Evolutionary conservation across 64 coral and sea anemone species (phyloP), one percentile per base, ranked within the genome.

Genomic region (Astreopora myriophthalma): DNA sequence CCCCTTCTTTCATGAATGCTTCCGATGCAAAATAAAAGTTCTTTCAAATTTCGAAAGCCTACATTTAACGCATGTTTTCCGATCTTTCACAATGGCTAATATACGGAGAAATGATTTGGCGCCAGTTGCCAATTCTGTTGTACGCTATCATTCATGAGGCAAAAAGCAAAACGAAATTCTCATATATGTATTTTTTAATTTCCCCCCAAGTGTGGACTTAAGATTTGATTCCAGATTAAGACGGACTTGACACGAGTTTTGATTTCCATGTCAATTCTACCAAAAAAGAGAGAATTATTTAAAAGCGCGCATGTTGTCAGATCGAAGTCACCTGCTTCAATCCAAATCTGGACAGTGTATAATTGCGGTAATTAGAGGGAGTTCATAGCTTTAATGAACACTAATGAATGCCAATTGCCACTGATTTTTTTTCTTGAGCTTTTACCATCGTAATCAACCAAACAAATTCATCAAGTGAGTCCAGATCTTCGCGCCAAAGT

Each of bases 341-440:
- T 62, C 49, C 57, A 71, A 86, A 73, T 69, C 81, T 63, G 79
- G 85, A 69, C 63, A 12, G 34, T 57, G 67, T 74, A 75, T 96
- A 96, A 96, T 96, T 96, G 70, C 91, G 86, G 84, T 91, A 93
- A 96, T 96, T 96, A 96, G 48, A 34, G 20, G 65, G 86, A 87
- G 86, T 93, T 96, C 87, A 89, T 73, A 90, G 12, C 65, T 67
- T 85, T 96, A 96, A 96, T 96, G 95, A 96, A 96, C 79, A 37
- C 70, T 96, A 96, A 96, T 96, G 95, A 96, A 90, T 82, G 75
- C 89, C 75, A 96, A 96, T 94, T 87, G 87, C 36, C 69, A 82
- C 71, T 71, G 39, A 92, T 76, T 87, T 93, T 55, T 89, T 91
- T 93, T 64, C 32, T 61, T 57, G 48, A 52, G 64, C 72, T 94